Evolutionary conservation across 1,140 invertebrate genomes (phyloP).

Genomic region (Orchesella cincta): DNA sequence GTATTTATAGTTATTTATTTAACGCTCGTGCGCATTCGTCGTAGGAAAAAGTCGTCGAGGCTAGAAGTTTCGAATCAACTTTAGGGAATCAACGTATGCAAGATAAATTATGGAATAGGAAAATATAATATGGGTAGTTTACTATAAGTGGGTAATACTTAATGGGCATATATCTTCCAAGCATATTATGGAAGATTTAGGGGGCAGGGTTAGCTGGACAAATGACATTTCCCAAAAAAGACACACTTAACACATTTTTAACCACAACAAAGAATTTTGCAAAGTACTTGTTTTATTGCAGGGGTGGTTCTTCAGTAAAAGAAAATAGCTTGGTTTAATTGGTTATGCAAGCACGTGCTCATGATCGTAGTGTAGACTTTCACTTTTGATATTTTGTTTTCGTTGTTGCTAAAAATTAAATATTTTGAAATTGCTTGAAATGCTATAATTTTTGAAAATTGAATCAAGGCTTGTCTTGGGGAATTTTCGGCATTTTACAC

Average conservation of each 20-base stretch:
- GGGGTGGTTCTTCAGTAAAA: constrained; percentile 8
- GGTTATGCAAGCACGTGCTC: constrained; percentile 26
- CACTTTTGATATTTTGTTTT: too few relatives aligned
- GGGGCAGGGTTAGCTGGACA: constrained; percentile 27
- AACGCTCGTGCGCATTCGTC: too few relatives aligned
- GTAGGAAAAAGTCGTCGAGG: too few relatives aligned
- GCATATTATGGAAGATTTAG: background rate
- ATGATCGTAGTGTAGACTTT: too few relatives aligned
- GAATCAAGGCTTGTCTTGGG: too few relatives aligned
- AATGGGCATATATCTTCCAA: background rate
- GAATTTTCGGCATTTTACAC: too few relatives aligned
- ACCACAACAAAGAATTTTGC: constrained; percentile 20
- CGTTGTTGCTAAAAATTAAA: too few relatives aligned
- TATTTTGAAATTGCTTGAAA: too few relatives aligned
- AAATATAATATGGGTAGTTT: background rate
- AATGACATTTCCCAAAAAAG: constrained; percentile 29
- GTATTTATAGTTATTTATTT: too few relatives aligned
- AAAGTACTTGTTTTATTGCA: constrained; percentile 27
- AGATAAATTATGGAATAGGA: background rate
- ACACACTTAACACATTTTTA: constrained; percentile 31
- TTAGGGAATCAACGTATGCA: background rate
- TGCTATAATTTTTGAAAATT: too few relatives aligned
- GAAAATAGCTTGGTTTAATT: constrained; percentile 12
- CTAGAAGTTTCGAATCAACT: too few relatives aligned
- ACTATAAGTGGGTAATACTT: background rate